These are phyloP conservation scores for Aphodius granarius DNA, from an alignment of 2,888 invertebrate genomes.

Conservation along the genomic window DNA sequence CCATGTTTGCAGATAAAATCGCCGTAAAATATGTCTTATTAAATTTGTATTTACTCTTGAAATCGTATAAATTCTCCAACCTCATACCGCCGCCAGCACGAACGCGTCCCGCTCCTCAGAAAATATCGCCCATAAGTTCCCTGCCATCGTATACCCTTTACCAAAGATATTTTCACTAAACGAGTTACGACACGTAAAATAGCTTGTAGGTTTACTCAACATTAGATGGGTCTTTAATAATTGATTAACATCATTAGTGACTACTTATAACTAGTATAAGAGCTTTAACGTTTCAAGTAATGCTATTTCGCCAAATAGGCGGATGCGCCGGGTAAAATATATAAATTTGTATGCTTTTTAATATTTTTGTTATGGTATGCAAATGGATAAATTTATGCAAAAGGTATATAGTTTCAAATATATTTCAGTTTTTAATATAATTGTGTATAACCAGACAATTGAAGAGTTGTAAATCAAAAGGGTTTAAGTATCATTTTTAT, in stretches of 20 bases:
- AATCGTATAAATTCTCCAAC: conserved; percentile 21
- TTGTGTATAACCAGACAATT: too few species aligned
- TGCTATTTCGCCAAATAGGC: too few species aligned
- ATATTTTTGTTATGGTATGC: too few species aligned
- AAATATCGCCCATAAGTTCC: neutral
- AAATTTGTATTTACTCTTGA: conserved; percentile 31
- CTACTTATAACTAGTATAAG: too few species aligned
- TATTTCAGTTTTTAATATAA: too few species aligned
- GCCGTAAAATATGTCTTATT: conserved; percentile 32
- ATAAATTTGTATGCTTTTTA: too few species aligned
- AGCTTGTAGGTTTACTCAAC: neutral
- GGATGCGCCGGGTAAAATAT: too few species aligned
- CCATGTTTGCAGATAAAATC: conserved; percentile 31
- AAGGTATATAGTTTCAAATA: too few species aligned
- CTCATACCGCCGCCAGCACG: neutral
- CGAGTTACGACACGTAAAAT: neutral
- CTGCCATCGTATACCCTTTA: neutral
- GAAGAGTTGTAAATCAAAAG: too few species aligned
- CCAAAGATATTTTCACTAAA: neutral
- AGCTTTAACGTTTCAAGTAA: too few species aligned
- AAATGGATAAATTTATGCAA: too few species aligned
- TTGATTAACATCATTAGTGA: neutral
- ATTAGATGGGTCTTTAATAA: neutral
- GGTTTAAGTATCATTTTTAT: too few species aligned
- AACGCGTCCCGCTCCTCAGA: neutral